Percentiles rank a stretch among this genome's conserved stretches.
Evolutionary conservation across 2,797 vertebrate genomes (phyloP).

Genomic region (Eulemur coronatus): DNA sequence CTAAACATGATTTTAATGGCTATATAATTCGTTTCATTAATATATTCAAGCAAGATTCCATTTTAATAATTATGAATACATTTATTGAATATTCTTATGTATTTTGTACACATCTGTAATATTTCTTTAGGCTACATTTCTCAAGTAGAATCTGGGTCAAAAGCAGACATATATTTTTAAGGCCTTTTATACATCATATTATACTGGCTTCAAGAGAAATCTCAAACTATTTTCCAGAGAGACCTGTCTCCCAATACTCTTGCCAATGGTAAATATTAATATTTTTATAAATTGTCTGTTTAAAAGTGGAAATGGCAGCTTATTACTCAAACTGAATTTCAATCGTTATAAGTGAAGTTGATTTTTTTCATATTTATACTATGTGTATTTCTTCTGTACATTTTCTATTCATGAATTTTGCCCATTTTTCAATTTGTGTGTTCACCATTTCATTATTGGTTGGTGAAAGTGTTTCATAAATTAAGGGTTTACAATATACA

Average conservation of each 20-base stretch:
- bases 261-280: not conserved
- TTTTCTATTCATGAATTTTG: not conserved
- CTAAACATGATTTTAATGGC: not conserved
- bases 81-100: not conserved
- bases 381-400: not conserved
- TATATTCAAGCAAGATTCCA: not conserved
- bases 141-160: not conserved
- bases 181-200: not conserved
- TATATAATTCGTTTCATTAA: not conserved
- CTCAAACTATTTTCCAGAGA: not conserved
- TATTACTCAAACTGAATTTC: not conserved
- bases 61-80: not conserved
- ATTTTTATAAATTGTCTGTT: slow-evolving; percentile 10
- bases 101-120: not conserved
- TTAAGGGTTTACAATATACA: not conserved
- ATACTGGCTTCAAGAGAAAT: not conserved
- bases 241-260: not conserved
- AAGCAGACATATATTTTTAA: not conserved
- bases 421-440: not conserved
- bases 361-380: not conserved
- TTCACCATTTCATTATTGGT: not conserved
- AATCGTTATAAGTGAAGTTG: not conserved
- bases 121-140: not conserved
- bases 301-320: not conserved
- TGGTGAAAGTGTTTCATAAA: not conserved